Evolutionary conservation across 2,797 vertebrate species (phyloP).

Genomic region (Hoplostethus atlanticus): DNA sequence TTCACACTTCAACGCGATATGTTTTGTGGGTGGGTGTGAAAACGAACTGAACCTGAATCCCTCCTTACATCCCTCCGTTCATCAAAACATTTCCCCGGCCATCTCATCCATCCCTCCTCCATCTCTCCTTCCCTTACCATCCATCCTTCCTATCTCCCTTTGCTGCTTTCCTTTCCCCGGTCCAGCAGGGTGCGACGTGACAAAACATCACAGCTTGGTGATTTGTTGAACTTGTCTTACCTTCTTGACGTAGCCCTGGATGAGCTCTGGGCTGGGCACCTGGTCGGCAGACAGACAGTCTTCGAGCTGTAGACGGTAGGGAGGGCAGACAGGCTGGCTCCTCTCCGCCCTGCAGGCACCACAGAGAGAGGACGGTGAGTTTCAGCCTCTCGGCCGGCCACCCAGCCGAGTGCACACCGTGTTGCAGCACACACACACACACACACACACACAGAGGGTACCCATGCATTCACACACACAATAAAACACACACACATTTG

Average conservation of each 20-base stretch:
- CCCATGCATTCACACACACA: conserved; percentile 39
- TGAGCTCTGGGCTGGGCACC: conserved; percentile 89
- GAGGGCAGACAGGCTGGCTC: conserved; percentile 82
- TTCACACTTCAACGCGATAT: too few relatives aligned
- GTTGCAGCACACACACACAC: conserved; percentile 24
- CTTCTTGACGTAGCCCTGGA: conserved; percentile 96
- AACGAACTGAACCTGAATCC: neutral
- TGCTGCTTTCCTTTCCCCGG: neutral
- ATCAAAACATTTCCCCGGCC: neutral
- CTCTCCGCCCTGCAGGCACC: conserved; percentile 86
- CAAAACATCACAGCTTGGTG: neutral
- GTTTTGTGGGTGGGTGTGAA: too few relatives aligned
- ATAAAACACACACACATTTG: conserved; percentile 33
- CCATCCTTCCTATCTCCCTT: neutral
- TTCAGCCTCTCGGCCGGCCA: conserved; percentile 36
- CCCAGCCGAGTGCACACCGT: conserved; percentile 10
- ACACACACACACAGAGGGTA: conserved; percentile 30
- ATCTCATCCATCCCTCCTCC: too few relatives aligned
- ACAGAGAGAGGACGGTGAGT: conserved; percentile 58
- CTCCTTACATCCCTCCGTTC: neutral
- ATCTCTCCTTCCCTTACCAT: neutral
- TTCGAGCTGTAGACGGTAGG: conserved; percentile 91
- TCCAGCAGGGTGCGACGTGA: conserved; percentile 28
- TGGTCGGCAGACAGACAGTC: conserved; percentile 89
- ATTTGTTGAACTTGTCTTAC: conserved; percentile 80